Conservation (phyloP, 2,113 vertebrate genomes). For the Festucalex cinctus region DNA sequence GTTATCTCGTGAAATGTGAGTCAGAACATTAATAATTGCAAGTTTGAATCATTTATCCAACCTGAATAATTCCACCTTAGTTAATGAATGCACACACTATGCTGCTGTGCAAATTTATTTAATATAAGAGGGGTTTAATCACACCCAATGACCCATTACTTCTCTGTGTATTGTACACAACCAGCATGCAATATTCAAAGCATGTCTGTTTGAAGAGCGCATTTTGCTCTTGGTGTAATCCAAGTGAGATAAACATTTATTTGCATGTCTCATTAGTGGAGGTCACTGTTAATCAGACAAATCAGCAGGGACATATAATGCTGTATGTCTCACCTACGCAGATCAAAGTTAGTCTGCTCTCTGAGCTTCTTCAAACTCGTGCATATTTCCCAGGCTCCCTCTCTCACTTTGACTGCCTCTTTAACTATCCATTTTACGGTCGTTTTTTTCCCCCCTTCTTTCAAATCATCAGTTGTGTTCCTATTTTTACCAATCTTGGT, state of each 20-base stretch:
- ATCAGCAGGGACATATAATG: slow-evolving; percentile 40
- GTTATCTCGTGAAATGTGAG: too few species aligned
- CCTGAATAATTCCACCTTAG: neutral
- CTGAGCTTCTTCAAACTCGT: slow-evolving; percentile 14
- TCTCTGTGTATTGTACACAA: neutral
- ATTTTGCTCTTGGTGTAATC: slow-evolving; percentile 3
- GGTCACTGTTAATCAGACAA: slow-evolving; percentile 49
- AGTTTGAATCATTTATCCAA: neutral
- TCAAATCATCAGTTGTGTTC: slow-evolving; percentile 42
- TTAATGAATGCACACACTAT: neutral
- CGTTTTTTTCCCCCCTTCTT: slow-evolving; percentile 16
- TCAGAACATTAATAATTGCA: too few species aligned
- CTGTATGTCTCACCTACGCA: slow-evolving; percentile 34
- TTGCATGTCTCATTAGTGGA: slow-evolving; percentile 19
- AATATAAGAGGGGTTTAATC: neutral
- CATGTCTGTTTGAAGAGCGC: neutral
- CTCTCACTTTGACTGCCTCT: slow-evolving; percentile 35
- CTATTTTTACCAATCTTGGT: slow-evolving; percentile 63
- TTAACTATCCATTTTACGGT: neutral
- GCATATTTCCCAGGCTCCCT: slow-evolving; percentile 28
- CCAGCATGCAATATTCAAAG: neutral
- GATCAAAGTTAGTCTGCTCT: slow-evolving; percentile 23
- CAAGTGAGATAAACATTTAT: slow-evolving; percentile 12
- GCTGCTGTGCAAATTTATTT: neutral
- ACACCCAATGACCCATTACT: too few species aligned